Conservation (phyloP, 2,113 vertebrate genomes). For the Festucalex cinctus region DNA sequence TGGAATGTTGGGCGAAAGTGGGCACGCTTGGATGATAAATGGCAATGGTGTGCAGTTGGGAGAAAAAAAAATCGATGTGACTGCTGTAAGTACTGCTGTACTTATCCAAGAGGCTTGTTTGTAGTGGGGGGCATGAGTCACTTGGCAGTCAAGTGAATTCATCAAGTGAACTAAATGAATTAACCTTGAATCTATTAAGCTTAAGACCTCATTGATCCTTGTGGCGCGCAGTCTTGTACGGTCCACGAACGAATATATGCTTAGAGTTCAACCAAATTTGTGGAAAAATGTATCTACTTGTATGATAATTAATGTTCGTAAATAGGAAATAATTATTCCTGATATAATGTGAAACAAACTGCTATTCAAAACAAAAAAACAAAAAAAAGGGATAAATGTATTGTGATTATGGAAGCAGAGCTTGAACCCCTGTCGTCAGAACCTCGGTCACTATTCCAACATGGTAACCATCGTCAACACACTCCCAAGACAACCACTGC, state of each 20-base stretch:
- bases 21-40: slow-evolving; percentile 22
- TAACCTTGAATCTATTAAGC: slow-evolving; percentile 50
- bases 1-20: slow-evolving; percentile 16
- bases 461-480: too few species aligned
- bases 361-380: too few species aligned
- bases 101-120: slow-evolving; percentile 7
- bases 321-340: neutral
- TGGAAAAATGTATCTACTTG: neutral
- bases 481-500: too few species aligned
- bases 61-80: slow-evolving; percentile 1
- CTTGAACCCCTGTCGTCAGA: too few species aligned
- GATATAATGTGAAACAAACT: too few species aligned
- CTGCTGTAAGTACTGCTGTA: slow-evolving; percentile 5
- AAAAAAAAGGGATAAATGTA: too few species aligned
- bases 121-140: slow-evolving; percentile 4
- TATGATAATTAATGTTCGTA: neutral
- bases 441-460: too few species aligned
- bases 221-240: neutral
- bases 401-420: too few species aligned
- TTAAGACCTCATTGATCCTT: slow-evolving; percentile 23
- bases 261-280: slow-evolving; percentile 9
- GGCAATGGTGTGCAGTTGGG: slow-evolving; percentile 4
- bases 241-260: slow-evolving; percentile 19
- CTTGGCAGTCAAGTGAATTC: slow-evolving; percentile 18
- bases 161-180: slow-evolving; percentile 41